Evolutionary conservation across 2,113 vertebrate species (phyloP), one percentile per base, ranked within the genome.

Genomic region (Nestor notabilis): DNA sequence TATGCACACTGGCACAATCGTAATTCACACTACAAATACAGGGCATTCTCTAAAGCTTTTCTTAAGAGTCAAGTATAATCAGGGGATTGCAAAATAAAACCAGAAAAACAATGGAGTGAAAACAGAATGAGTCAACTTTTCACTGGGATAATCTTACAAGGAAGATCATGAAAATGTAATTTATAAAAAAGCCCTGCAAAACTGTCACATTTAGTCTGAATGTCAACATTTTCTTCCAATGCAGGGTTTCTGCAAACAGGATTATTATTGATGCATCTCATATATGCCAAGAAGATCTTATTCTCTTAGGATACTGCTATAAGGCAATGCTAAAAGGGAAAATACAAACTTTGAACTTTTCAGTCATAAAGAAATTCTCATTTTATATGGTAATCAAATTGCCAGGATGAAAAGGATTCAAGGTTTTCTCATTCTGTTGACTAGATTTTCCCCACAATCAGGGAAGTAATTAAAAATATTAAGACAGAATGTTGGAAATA

Each of bases 21-120:
- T 92, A 95, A 96, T 93, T 96, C 90, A 87, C 65, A 82, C 61
- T 92, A 94, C 92, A 95, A 97, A 95, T 85, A 97, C 77, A 93
- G 52, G 41, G 77, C 9, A 3, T 83, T 87, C 80, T 89, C 88
- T 92, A 61, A 90, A 95, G 94, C 89, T 93, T 89, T 96, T 92
- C 83, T 93, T 84, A 93, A 87, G 83, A 97, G 69, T 90, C 61
- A 95, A 96, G 80, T 76, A 91, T 96, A 97, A 97, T 83, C 94
- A 95, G 35, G 58, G 85, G 72, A 92, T 65, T 97, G 90, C 27
- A 93, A 92, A 95, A 94, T 69, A 94, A 96, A 95, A 77, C 44
- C 65, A 90, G 76, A 58, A 80, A 94, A 95, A 96, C 65, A 95
- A 89, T 87, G 56, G 61, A 82, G 66, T 61, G 72, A 93, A 94